Evolutionary conservation across 2,797 vertebrate species (phyloP).

Genomic region (Pelochelys cantorii): DNA sequence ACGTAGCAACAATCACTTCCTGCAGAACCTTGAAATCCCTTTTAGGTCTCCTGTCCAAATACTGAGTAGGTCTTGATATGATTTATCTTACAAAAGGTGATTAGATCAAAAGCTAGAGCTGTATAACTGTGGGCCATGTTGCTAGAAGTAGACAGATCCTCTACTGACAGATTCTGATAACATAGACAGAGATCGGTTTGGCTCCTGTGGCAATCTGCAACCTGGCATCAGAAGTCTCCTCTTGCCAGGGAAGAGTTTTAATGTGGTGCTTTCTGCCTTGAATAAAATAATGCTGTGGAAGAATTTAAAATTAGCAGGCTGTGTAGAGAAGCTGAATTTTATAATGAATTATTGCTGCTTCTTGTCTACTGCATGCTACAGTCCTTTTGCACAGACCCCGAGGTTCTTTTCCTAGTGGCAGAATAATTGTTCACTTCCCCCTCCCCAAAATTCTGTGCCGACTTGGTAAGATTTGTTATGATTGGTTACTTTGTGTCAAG

Average conservation of each 20-base stretch:
- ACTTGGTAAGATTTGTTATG: conserved; percentile 15
- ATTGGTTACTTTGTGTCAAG: conserved; percentile 18
- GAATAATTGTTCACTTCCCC: neutral
- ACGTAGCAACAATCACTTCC: accelerated
- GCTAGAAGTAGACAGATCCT: neutral
- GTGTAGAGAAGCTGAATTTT: neutral
- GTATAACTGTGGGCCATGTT: neutral
- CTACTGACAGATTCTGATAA: neutral
- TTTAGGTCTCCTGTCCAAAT: neutral
- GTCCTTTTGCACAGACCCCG: neutral
- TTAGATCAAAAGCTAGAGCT: neutral
- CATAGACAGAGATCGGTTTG: neutral
- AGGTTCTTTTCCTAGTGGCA: neutral
- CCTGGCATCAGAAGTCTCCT: neutral
- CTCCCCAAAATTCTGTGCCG: accelerated
- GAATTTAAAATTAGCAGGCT: accelerated
- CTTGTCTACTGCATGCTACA: neutral
- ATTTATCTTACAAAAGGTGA: neutral
- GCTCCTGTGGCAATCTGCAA: accelerated
- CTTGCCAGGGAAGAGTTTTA: neutral
- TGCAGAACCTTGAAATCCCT: neutral
- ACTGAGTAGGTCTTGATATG: neutral
- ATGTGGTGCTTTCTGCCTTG: neutral
- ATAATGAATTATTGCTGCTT: neutral
- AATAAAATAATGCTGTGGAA: accelerated